Base-by-base conservation (phyloP, 2,113 vertebrate genomes). In the Sciurus niger region DNA sequence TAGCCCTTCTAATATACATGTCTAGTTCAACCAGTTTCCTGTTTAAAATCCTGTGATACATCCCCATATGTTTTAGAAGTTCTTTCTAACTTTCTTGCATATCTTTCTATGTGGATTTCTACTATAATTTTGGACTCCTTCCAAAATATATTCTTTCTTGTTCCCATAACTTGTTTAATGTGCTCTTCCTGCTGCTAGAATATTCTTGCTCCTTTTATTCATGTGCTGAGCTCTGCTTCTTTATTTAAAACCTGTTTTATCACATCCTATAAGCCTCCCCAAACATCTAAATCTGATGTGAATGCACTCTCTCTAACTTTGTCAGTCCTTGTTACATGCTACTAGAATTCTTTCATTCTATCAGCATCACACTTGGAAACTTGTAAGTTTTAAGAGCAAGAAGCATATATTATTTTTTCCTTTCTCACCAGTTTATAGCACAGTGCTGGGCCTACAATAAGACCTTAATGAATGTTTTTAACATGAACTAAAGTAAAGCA, bases 101-200 rank as follows among this genome's bases (percentile, higher is more conserved):
- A 28, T 51, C 1, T 70, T 92, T 80, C 7, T 82, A 2, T 60
- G 8, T 74, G 28, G 14, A 20, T 72, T 53, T 60, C 16, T 70
- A 84, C 13, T 82, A 34, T 63, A 74, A 77, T 74, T 92, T 70
- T 94, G 76, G 13, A 90, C 20, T 93, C 51, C 73, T 86, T 68
- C 58, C 2, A 51, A 77, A 65, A 12, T 72, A 40, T 65, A 92
- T 87, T 67, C 73, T 74, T 95, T 96, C 24, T 90, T 94, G 8
- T 55, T 74, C 24, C 28, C 43, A 83, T 83, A 90, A 20, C 13
- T 97, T 85, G 8, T 58, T 83, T 89, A 78, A 51, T 84, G 18
- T 46, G 16, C 0, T 89, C 20, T 83, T 78, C 53, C 24, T 43
- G 20, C 6, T 92, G 40, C 24, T 84, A 60, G 74, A 90, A 65